Evolutionary conservation across 2,797 vertebrate genomes (phyloP).

Genomic region (Picus viridis): DNA sequence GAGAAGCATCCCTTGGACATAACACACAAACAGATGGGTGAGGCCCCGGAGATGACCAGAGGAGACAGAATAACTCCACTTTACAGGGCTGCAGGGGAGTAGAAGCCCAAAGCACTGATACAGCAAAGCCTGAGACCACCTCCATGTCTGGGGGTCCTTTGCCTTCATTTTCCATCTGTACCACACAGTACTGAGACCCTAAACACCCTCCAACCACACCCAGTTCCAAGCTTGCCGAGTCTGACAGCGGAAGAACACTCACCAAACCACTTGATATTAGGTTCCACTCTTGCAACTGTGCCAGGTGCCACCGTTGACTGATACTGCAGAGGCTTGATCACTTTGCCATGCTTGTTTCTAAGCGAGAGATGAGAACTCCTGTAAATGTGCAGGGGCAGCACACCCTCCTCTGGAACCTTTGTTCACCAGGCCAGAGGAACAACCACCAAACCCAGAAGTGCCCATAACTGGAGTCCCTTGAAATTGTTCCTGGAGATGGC

Average conservation of each 20-base stretch:
- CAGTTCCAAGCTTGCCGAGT: background rate
- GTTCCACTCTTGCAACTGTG: conserved; percentile 94
- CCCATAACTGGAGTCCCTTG: fast-evolving
- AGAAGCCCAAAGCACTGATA: background rate
- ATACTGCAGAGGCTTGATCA: conserved; percentile 90
- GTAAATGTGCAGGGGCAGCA: background rate
- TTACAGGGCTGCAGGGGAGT: fast-evolving
- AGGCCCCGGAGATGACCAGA: background rate
- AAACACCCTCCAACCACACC: background rate
- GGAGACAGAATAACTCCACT: background rate
- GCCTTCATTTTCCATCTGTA: background rate
- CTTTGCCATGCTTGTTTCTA: conserved; percentile 90
- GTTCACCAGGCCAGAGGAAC: background rate
- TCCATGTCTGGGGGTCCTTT: background rate
- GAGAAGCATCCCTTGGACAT: background rate
- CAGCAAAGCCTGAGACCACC: fast-evolving
- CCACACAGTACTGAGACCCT: background rate
- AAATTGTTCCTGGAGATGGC: fast-evolving
- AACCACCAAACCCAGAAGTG: background rate
- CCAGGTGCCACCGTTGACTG: conserved; percentile 93
- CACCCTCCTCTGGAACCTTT: fast-evolving
- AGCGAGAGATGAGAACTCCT: background rate
- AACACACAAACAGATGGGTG: fast-evolving
- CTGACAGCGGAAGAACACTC: conserved; percentile 63
- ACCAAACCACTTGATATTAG: conserved; percentile 99